Conservation (phyloP, 53 echinoderm and acorn worm genomes). For the Echinarachnius parma region DNA sequence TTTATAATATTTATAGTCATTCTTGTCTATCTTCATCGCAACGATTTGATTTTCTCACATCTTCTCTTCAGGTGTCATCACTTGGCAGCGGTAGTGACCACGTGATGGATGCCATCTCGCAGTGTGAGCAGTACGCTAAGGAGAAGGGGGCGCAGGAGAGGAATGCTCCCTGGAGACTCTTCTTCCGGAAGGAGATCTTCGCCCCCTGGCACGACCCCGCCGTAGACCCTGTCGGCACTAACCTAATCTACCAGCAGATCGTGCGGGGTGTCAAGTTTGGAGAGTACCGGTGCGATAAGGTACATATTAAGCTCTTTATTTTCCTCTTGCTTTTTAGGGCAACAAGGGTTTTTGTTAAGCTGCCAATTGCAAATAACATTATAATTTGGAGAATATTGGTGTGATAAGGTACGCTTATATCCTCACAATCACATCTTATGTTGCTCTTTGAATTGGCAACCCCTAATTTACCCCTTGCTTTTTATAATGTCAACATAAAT, state of each 20-base stretch:
- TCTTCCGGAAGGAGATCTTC: slow-evolving; percentile 99
- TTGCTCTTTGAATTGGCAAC: too few relatives aligned
- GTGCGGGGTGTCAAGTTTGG: slow-evolving; percentile 98
- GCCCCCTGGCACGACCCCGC: slow-evolving; percentile 98
- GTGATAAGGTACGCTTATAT: too few relatives aligned
- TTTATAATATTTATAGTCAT: too few relatives aligned
- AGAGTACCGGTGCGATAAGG: slow-evolving; percentile 98
- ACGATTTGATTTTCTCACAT: not conserved
- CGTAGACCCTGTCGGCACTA: slow-evolving; percentile 89
- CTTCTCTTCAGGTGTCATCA: slow-evolving; percentile 68
- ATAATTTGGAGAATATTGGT: too few relatives aligned
- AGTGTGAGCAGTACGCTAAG: slow-evolving; percentile 95
- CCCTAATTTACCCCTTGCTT: too few relatives aligned
- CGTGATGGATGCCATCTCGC: slow-evolving; percentile 99
- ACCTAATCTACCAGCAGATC: slow-evolving; percentile 97
- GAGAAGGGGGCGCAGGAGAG: slow-evolving; percentile 97
- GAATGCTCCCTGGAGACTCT: slow-evolving; percentile 95
- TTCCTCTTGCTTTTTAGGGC: too few relatives aligned
- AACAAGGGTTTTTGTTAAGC: too few relatives aligned
- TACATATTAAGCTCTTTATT: slow-evolving; percentile 39
- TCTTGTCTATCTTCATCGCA: too few relatives aligned
- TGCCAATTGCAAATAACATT: too few relatives aligned
- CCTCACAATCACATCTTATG: too few relatives aligned
- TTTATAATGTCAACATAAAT: too few relatives aligned
- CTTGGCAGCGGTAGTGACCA: slow-evolving; percentile 93